Base-by-base conservation (phyloP, 1,140 invertebrate species). In the Caerostris darwini region DNA sequence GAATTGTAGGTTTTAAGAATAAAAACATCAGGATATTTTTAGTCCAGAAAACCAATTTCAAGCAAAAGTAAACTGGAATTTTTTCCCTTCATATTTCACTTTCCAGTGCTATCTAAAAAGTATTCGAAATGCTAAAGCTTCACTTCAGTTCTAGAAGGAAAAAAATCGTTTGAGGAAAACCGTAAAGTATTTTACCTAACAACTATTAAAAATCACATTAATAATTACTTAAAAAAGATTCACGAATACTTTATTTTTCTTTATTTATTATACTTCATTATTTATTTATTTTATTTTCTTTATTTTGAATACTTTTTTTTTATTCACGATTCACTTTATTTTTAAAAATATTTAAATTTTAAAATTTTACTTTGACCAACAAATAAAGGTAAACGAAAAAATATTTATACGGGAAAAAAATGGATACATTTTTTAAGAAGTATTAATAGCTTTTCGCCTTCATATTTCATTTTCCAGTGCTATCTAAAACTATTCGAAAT, bases 21-120 rank as follows among this genome's bases (percentile, higher is more conserved):
- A 8, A 77, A 53, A 14, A 50, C 3, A 53, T 5, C 3, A 12
- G 34, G 19, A 53, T 10, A 77, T 50, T 53, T 77, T 53, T 53
- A 50, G 10, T 12, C 34, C 53, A 50, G 71, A 77, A 77, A 77
- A 77, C 71, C 71, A 77, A 77, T 77, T 77, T 77, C 71, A 50
- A 77, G 50, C 71, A 77, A 77, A 77, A 77, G 34, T 77, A 77
- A 53, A 53, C 50, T 53, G 8, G 7, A 53, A 4, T 64, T 64
- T 17, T 14, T 64, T 34, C 17, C 17, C 17, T 64, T 64, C 34
- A 77, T 53, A 77, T 50, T 77, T 50, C 71, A 77, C 34, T 77
- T 77, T 77, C 34, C 7, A 12, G 34, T 12, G 10, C 10, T 77
- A 12, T 77, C 10, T 77, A 34, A 50, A 34, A 67, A 77, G 34